Percentiles rank a stretch among this genome's conserved stretches.
phyloP scores from a whole-genome alignment of 2,797 vertebrate species.

The Ctenopoma multispine region DNA sequence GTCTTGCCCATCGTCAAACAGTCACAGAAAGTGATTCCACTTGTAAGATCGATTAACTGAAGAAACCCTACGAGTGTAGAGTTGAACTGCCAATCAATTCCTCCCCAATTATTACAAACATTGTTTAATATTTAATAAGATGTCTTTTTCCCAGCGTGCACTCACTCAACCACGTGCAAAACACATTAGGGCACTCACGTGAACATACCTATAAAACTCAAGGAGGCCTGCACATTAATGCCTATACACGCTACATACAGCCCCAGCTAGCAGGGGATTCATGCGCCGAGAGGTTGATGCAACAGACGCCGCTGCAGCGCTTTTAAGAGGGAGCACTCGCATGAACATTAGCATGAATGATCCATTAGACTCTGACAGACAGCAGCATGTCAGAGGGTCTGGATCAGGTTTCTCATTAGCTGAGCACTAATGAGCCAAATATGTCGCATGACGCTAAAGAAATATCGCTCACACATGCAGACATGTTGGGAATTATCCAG shows the following conservation, averaged over 20 bases:
- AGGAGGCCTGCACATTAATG: slow-evolving; percentile 45
- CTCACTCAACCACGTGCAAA: neutral
- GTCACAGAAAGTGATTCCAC: neutral
- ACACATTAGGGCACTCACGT: neutral
- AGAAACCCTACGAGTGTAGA: neutral
- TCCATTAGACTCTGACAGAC: slow-evolving; percentile 53
- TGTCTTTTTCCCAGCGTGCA: neutral
- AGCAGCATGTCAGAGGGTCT: slow-evolving; percentile 27
- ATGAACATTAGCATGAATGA: slow-evolving; percentile 63
- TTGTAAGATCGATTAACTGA: neutral
- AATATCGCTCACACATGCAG: slow-evolving; percentile 6
- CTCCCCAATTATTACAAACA: neutral
- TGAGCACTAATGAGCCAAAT: slow-evolving; percentile 19
- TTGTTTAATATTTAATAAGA: neutral
- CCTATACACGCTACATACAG: slow-evolving; percentile 13
- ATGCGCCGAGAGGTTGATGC: slow-evolving; percentile 26
- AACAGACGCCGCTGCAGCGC: slow-evolving; percentile 23
- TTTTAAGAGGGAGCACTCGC: slow-evolving; percentile 58
- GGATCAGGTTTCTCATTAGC: slow-evolving; percentile 35
- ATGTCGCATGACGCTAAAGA: slow-evolving; percentile 3
- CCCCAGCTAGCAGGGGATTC: slow-evolving; percentile 30
- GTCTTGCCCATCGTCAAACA: slow-evolving; percentile 12
- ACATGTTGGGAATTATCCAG: slow-evolving; percentile 5
- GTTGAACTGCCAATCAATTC: too few species aligned
- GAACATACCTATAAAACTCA: slow-evolving; percentile 7